These are phyloP conservation scores for Proisotoma minuta DNA, from an alignment of 2,888 invertebrate species.

Conservation along the genomic window DNA sequence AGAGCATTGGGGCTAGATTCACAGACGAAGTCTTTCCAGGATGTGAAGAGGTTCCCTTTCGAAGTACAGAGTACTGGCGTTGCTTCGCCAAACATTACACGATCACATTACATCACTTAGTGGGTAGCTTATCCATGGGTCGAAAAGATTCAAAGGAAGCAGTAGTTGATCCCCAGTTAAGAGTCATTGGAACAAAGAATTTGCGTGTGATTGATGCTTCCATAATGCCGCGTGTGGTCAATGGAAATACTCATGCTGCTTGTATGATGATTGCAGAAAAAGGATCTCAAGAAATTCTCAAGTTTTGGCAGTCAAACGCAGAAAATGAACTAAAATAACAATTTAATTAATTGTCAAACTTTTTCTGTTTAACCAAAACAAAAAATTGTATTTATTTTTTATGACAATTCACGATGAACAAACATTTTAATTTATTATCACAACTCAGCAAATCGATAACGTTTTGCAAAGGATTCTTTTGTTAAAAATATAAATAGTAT, in stretches of 20 bases:
- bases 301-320: constrained; percentile 20
- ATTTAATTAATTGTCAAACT: background rate
- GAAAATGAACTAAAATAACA: background rate
- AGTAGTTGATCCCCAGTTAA: constrained; percentile 31
- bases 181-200: constrained; percentile 29
- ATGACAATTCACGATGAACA: no score
- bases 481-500: no score
- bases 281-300: constrained; percentile 24
- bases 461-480: no score
- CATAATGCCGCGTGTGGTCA: constrained; percentile 23
- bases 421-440: no score
- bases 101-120: constrained; percentile 39
- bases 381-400: no score
- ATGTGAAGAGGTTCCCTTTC: constrained; percentile 31
- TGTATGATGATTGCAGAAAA: constrained; percentile 31
- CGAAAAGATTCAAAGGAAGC: constrained; percentile 24
- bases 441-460: no score
- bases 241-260: constrained; percentile 26
- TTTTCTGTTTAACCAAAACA: background rate
- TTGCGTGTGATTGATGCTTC: constrained; percentile 27
- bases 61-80: constrained; percentile 38
- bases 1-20: constrained; percentile 25
- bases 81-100: constrained; percentile 33
- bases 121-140: constrained; percentile 37
- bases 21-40: constrained; percentile 34